Evolutionary conservation across 2,113 vertebrate species (phyloP).

Genomic region (Cyphomyrus plagiostoma): DNA sequence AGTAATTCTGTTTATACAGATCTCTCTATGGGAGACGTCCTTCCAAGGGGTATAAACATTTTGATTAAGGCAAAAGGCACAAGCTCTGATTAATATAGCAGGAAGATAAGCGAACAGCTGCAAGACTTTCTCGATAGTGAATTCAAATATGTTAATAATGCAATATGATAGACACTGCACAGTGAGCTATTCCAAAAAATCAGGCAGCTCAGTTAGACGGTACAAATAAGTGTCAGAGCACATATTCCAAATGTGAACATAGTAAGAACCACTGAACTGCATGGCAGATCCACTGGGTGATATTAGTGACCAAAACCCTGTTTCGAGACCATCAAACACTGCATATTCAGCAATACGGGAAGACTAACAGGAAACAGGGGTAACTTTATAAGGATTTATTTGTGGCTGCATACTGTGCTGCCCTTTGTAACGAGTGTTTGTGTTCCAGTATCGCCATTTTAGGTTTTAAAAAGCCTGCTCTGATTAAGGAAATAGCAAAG

Average conservation of each 20-base stretch:
- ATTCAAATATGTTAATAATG: neutral
- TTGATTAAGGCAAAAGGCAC: neutral
- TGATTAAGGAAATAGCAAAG: conserved; percentile 17
- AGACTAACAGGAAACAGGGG: conserved; percentile 11
- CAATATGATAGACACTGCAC: neutral
- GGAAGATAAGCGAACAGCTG: neutral
- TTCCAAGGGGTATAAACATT: neutral
- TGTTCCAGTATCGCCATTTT: conserved; percentile 1
- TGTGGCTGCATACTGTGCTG: conserved; percentile 25
- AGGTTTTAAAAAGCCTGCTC: neutral
- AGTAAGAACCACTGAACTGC: neutral
- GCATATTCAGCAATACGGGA: conserved; percentile 9
- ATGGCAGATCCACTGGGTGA: neutral
- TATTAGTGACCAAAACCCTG: conserved; percentile 27
- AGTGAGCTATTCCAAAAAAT: neutral
- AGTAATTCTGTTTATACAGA: neutral
- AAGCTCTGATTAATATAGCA: neutral
- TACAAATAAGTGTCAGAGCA: neutral
- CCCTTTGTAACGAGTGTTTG: conserved; percentile 27
- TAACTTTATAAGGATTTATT: conserved; percentile 33
- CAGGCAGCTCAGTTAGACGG: neutral
- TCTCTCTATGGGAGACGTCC: neutral
- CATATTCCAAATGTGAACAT: neutral
- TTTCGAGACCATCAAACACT: neutral
- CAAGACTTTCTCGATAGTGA: neutral